Conservation (phyloP, 2,113 vertebrate species). For the Telmatochromis bifrenatus region DNA sequence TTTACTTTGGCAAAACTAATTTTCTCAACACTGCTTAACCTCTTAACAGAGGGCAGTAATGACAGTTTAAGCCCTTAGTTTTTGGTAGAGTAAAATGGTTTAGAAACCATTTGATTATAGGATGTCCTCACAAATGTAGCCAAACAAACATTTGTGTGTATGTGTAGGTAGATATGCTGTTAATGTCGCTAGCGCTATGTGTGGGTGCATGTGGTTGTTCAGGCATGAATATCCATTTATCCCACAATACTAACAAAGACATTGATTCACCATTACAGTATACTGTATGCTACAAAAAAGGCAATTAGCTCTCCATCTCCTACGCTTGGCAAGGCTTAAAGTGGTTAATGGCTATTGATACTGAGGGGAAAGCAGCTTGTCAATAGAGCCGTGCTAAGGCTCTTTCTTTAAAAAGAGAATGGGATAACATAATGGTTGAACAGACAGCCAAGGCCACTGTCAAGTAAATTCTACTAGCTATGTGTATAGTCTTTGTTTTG, state of each 20-base stretch:
- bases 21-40: background rate
- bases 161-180: background rate
- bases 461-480: background rate
- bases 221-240: slow-evolving; percentile 29
- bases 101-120: background rate
- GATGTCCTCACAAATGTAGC: background rate
- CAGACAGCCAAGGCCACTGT: background rate
- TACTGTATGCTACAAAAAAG: slow-evolving; percentile 14
- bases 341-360: slow-evolving; percentile 58
- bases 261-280: slow-evolving; percentile 41
- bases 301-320: slow-evolving; percentile 46
- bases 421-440: background rate
- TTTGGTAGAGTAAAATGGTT: background rate
- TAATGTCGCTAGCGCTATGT: background rate
- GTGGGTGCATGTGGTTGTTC: background rate
- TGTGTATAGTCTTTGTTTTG: background rate
- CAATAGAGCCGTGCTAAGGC: slow-evolving; percentile 22
- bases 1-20: background rate
- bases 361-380: slow-evolving; percentile 36
- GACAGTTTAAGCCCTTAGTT: background rate
- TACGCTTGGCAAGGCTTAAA: slow-evolving; percentile 33
- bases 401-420: slow-evolving; percentile 15
- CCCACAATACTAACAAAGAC: slow-evolving; percentile 27
- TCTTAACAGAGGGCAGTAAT: background rate
- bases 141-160: background rate